A percentile compares a stretch with the other conserved stretches of the same genome.
Evolutionary conservation across 2,113 vertebrate species (phyloP).

Genomic region (Pelvicachromis taeniatus): DNA sequence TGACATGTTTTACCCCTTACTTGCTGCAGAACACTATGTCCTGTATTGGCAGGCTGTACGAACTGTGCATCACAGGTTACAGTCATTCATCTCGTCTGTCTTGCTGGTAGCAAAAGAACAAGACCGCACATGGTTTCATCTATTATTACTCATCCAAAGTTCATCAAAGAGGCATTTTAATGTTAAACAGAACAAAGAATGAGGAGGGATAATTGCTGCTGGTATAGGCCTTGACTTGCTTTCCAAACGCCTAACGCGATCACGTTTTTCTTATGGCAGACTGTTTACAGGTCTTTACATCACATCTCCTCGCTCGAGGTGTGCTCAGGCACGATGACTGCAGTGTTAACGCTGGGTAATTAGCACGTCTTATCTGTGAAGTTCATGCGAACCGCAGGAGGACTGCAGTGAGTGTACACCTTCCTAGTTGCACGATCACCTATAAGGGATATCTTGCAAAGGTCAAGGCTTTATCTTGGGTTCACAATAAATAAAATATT

Average conservation of each 20-base stretch:
- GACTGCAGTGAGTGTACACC: background rate
- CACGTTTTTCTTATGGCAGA: background rate
- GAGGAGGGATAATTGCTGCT: conserved; percentile 15
- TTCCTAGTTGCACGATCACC: background rate
- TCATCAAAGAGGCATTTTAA: conserved; percentile 23
- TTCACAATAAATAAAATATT: conserved; percentile 40
- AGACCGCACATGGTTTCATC: conserved; percentile 35
- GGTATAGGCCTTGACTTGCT: conserved; percentile 32
- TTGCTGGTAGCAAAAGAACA: conserved; percentile 14
- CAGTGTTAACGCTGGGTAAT: background rate
- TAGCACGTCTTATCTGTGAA: background rate
- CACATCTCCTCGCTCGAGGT: background rate
- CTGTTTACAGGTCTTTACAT: background rate
- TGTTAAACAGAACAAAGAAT: conserved; percentile 8
- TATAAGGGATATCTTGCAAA: conserved; percentile 1
- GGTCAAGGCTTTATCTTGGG: conserved; percentile 15
- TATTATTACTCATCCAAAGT: conserved; percentile 36
- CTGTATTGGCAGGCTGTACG: background rate
- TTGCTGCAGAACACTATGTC: background rate
- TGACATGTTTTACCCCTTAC: background rate
- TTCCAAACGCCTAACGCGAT: background rate
- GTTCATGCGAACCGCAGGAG: background rate
- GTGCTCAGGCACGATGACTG: background rate
- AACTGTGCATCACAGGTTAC: background rate
- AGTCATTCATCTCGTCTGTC: background rate